Percentiles rank a stretch among this genome's conserved stretches.
Conservation (phyloP, 2,113 vertebrate genomes). For the Gasterosteus nipponicus region DNA sequence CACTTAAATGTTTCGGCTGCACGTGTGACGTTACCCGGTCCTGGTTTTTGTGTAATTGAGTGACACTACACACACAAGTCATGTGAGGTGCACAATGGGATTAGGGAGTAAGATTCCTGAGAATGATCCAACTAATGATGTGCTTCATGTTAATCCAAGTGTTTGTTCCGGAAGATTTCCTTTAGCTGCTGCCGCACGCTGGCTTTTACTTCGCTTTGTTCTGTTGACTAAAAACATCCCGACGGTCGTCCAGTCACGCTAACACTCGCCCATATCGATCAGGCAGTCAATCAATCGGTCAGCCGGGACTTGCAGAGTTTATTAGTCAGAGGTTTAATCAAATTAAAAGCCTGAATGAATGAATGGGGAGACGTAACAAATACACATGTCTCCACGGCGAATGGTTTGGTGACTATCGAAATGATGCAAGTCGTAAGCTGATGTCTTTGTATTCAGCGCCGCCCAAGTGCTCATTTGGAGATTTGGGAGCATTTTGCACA, state of each 20-base stretch:
- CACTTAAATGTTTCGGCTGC: slow-evolving; percentile 27
- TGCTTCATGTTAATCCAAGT: slow-evolving; percentile 41
- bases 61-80: background rate
- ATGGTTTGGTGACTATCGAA: background rate
- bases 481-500: too few relatives aligned
- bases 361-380: background rate
- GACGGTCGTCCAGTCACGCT: background rate
- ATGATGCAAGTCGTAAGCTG: background rate
- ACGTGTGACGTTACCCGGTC: slow-evolving; percentile 40
- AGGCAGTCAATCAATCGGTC: slow-evolving; percentile 15
- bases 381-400: background rate
- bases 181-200: slow-evolving; percentile 17
- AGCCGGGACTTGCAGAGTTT: slow-evolving; percentile 13
- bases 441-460: background rate
- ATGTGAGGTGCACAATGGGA: slow-evolving; percentile 50
- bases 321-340: slow-evolving; percentile 23
- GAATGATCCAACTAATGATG: slow-evolving; percentile 45
- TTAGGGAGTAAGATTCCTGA: slow-evolving; percentile 52
- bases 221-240: background rate
- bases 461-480: background rate
- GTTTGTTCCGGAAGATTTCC: slow-evolving; percentile 27
- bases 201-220: slow-evolving; percentile 21
- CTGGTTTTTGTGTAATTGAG: background rate
- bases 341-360: slow-evolving; percentile 6
- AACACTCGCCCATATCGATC: slow-evolving; percentile 10